Conservation (phyloP, 2,797 vertebrate species). For the Takifugu ocellatus region DNA sequence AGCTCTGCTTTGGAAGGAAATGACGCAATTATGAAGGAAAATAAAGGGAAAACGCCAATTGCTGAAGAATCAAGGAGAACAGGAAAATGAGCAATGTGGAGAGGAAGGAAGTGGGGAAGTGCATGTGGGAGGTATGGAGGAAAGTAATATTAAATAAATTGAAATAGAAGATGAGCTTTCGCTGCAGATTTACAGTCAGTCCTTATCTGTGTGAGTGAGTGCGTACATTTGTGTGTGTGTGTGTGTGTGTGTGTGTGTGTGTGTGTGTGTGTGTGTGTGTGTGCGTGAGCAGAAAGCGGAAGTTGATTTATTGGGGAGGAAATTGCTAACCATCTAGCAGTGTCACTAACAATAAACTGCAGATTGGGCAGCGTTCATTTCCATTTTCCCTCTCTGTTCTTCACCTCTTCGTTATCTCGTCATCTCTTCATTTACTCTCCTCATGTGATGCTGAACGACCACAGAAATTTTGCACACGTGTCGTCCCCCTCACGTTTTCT, state of each 20-base stretch:
- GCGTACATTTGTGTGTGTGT: slow-evolving; percentile 17
- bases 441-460: slow-evolving; percentile 7
- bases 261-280: slow-evolving; percentile 18
- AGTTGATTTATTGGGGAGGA: slow-evolving; percentile 80
- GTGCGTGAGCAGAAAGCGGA: slow-evolving; percentile 53
- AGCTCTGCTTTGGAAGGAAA: not conserved
- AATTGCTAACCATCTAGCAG: slow-evolving; percentile 78
- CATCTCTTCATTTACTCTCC: slow-evolving; percentile 7
- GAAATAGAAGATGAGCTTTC: slow-evolving; percentile 59
- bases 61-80: slow-evolving; percentile 2
- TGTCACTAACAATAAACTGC: slow-evolving; percentile 66
- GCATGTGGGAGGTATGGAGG: slow-evolving; percentile 23
- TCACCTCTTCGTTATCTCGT: slow-evolving; percentile 24
- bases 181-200: slow-evolving; percentile 70
- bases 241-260: slow-evolving; percentile 14
- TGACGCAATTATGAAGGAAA: not conserved
- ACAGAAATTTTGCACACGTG: not conserved
- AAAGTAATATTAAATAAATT: slow-evolving; percentile 56
- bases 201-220: slow-evolving; percentile 57
- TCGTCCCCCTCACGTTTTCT: not conserved
- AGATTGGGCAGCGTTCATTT: slow-evolving; percentile 70
- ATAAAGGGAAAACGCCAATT: not conserved
- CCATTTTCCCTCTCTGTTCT: slow-evolving; percentile 60
- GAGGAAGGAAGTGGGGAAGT: slow-evolving; percentile 6
- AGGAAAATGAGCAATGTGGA: slow-evolving; percentile 11